phyloP scores from a whole-genome alignment of 2,113 vertebrate genomes.

The Neotragus pygmaeus region DNA sequence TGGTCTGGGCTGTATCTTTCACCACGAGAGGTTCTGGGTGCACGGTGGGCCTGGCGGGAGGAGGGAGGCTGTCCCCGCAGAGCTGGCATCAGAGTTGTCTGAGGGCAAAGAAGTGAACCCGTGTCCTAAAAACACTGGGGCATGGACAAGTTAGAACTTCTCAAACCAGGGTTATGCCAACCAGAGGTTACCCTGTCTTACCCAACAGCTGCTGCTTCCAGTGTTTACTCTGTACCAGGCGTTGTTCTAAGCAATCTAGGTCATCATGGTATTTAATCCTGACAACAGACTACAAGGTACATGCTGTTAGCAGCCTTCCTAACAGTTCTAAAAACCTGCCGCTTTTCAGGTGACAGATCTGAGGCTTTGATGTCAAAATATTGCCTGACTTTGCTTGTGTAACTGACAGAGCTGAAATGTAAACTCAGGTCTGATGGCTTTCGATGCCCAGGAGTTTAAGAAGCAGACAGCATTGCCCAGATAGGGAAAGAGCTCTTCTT shows the following conservation, averaged over 20 bases:
- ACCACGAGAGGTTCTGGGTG: neutral
- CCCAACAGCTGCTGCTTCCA: neutral
- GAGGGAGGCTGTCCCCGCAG: neutral
- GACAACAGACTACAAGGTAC: neutral
- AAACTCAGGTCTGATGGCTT: neutral
- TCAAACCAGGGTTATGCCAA: neutral
- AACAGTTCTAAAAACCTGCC: neutral
- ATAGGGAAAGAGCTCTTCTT: neutral
- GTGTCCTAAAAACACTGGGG: neutral
- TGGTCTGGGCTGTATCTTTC: neutral
- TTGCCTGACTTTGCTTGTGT: neutral
- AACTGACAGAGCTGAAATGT: too few relatives aligned
- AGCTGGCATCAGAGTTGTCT: neutral
- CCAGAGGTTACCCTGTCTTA: neutral
- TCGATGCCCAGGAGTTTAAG: neutral
- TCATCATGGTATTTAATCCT: neutral
- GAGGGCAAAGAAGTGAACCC: neutral
- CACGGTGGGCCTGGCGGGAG: neutral
- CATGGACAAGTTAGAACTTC: too few relatives aligned
- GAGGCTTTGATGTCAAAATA: neutral
- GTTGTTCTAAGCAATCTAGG: neutral
- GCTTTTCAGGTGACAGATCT: neutral
- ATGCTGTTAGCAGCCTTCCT: neutral
- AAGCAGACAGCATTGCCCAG: neutral
- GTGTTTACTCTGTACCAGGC: neutral